phyloP scores from a whole-genome alignment of 2,113 vertebrate species.

The Oryzias curvinotus region DNA sequence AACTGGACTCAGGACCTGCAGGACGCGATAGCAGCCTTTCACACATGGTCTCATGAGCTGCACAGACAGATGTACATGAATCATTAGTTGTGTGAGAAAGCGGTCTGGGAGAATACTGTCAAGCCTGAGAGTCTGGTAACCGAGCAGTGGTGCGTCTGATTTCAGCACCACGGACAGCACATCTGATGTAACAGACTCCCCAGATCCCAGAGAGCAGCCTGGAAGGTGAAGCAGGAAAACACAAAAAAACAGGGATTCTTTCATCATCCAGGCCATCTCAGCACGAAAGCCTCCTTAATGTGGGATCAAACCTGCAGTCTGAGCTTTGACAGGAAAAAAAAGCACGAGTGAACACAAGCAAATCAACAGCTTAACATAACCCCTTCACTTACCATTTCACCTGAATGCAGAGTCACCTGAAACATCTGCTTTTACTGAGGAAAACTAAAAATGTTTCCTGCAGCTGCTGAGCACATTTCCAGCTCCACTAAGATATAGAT shows the following conservation, averaged over 20 bases:
- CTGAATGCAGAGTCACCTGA: too few species aligned
- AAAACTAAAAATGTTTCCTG: too few species aligned
- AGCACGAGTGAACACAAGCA: too few species aligned
- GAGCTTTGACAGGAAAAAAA: too few species aligned
- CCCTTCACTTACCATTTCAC: too few species aligned
- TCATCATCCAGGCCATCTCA: neutral
- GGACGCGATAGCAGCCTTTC: slow-evolving; percentile 33
- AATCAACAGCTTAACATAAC: too few species aligned
- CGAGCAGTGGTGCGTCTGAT: slow-evolving; percentile 9
- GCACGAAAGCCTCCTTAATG: neutral
- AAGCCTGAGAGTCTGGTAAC: slow-evolving; percentile 18
- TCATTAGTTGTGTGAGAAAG: slow-evolving; percentile 34
- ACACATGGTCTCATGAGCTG: slow-evolving; percentile 34
- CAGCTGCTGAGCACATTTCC: too few species aligned
- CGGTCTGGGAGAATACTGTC: slow-evolving; percentile 40
- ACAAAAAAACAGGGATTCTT: too few species aligned
- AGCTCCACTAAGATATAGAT: too few species aligned
- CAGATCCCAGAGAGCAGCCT: neutral
- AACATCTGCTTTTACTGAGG: too few species aligned
- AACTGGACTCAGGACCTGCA: slow-evolving; percentile 19
- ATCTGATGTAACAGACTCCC: neutral
- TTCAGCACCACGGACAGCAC: slow-evolving; percentile 77
- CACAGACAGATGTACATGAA: slow-evolving; percentile 45
- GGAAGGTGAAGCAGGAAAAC: neutral
- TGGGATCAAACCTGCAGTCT: too few species aligned